phyloP scores from a whole-genome alignment of 2,113 vertebrate genomes.

The Sardina pilchardus region DNA sequence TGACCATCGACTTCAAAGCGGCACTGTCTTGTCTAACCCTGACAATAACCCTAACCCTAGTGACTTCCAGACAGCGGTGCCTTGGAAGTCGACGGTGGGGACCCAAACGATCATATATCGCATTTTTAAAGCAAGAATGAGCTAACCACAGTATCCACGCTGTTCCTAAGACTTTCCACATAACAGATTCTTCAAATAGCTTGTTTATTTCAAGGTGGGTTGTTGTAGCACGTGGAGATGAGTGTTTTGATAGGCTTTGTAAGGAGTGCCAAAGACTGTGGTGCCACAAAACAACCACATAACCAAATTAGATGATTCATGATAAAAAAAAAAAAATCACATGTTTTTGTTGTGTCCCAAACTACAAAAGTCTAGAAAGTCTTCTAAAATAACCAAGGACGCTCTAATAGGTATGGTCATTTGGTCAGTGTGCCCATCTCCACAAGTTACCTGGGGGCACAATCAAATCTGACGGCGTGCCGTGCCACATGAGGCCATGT shows the following conservation, averaged over 20 bases:
- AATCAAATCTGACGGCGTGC: neutral
- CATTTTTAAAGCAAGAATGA: neutral
- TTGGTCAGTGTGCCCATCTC: neutral
- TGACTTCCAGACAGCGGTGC: too few species aligned
- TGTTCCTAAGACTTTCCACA: conserved; percentile 3
- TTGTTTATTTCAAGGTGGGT: neutral
- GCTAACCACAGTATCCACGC: neutral
- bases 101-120: too few species aligned
- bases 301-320: neutral
- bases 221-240: neutral
- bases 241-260: neutral
- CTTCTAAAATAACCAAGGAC: neutral
- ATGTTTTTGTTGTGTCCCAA: neutral
- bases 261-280: neutral
- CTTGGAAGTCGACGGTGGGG: too few species aligned
- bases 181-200: neutral
- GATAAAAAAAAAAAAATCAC: neutral
- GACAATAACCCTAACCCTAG: too few species aligned
- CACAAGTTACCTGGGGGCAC: neutral
- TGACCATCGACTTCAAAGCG: too few species aligned
- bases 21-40: too few species aligned
- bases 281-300: neutral
- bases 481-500: conserved; percentile 48
- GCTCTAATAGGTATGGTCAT: neutral
- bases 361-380: neutral